phyloP scores from a whole-genome alignment of 2,888 invertebrate species.

The Tachystola acroxantha region DNA sequence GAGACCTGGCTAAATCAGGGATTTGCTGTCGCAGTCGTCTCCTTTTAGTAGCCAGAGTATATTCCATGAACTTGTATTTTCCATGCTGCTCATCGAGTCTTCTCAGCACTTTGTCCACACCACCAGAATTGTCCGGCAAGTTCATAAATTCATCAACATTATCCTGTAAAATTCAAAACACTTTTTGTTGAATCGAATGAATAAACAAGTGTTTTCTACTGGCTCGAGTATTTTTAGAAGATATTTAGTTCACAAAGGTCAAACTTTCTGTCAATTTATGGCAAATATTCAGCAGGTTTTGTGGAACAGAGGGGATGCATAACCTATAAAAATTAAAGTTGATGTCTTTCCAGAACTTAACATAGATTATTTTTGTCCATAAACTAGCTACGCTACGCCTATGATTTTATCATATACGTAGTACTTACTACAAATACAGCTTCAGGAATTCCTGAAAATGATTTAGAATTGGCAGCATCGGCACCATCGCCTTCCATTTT shows the following conservation, averaged over 20 bases:
- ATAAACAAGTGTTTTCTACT: no score
- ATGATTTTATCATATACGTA: no score
- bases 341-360: no score
- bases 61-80: constrained; percentile 98
- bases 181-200: neutral
- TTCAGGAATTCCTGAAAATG: constrained; percentile 92
- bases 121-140: constrained; percentile 86
- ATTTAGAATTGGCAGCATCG: constrained; percentile 62
- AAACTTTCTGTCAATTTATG: neutral
- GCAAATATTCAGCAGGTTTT: neutral
- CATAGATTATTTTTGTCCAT: neutral
- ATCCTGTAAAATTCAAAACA: constrained; percentile 80
- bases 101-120: constrained; percentile 91
- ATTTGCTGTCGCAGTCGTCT: constrained; percentile 93
- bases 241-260: no score
- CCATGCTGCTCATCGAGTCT: constrained; percentile 94
- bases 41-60: constrained; percentile 91
- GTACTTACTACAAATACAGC: constrained; percentile 90
- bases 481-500: constrained; percentile 66
- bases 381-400: no score
- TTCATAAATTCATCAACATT: constrained; percentile 97
- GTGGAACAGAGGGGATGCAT: neutral
- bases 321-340: constrained; percentile 4
- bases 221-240: no score
- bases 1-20: constrained; percentile 94